Evolutionary conservation across 2,797 vertebrate species (phyloP), one percentile per base, ranked within the genome.

Genomic region (Cercopithecus diana): DNA sequence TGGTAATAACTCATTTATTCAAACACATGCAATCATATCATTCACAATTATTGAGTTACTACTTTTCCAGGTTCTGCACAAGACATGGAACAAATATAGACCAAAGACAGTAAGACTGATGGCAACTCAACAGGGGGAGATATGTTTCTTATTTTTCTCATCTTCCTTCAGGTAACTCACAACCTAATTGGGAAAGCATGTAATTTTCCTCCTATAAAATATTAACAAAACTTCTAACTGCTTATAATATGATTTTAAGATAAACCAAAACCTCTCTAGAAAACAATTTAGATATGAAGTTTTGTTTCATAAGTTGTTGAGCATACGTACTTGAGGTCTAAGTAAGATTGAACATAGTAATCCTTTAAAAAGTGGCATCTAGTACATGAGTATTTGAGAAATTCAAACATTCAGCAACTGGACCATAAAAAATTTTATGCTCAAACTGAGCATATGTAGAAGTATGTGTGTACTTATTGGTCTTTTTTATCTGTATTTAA

Each of bases 1-100:
- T 98, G 92, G 94, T 98, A 98, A 98, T 4, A 84, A 39, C 75
- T 84, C 3, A 57, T 86, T 73, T 86, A 96, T 76, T 92, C 39
- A 36, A 96, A 88, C 8, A 45, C 57, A 95, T 76, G 28, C 8
- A 97, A 96, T 6, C 30, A 17, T 64, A 48, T 22, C 48, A 39
- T 72, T 95, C 87, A 93, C 55, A 43, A 39, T 39, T 72, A 36
- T 2, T 76, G 17, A 52, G 24, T 39, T 70, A 52, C 11, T 52
- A 22, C 33, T 92, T 97, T 81, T 75, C 79, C 79, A 94, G 14
- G 19, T 57, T 76, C 9, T 58, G 10, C 9, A 7, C 64, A 77
- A 86, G 33, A 88, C 19, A 87, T 14, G 7, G 15, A 61, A 81
- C 15, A 83, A 55, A 83, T 0, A 93, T 70, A 77, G 24, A 86